Conservation (phyloP, 2,113 vertebrate genomes). For the Rhombomys opimus region DNA sequence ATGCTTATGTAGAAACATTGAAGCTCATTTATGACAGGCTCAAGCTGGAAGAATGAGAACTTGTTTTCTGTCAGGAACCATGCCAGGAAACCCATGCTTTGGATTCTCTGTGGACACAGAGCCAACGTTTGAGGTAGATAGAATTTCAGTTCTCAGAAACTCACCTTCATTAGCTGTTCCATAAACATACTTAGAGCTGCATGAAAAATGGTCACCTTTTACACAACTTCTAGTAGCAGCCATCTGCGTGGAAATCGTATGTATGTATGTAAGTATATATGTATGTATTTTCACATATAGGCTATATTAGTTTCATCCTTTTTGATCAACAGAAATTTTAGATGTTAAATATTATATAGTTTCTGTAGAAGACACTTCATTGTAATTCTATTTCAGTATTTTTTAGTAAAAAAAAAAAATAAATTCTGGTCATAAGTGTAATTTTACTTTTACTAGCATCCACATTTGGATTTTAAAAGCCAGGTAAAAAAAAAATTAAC, state of each 20-base stretch:
- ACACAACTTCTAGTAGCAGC: neutral
- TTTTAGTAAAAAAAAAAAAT: neutral
- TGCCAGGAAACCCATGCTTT: constrained; percentile 53
- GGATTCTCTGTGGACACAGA: constrained; percentile 31
- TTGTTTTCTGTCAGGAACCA: constrained; percentile 64
- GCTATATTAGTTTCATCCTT: neutral
- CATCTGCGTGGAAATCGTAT: neutral
- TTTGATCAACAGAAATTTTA: constrained; percentile 1
- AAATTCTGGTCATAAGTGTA: neutral
- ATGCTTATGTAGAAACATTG: neutral
- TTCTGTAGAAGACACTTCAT: constrained; percentile 1
- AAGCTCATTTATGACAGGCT: neutral
- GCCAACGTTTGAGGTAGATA: constrained; percentile 19
- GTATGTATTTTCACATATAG: neutral
- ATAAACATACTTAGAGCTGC: constrained; percentile 30
- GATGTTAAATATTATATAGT: constrained; percentile 23
- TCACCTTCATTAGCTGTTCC: neutral
- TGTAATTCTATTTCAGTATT: constrained; percentile 11
- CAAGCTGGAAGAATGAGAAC: constrained; percentile 41
- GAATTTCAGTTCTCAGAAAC: constrained; percentile 19
- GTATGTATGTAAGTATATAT: neutral
- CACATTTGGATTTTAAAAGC: neutral
- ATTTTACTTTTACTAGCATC: constrained; percentile 44
- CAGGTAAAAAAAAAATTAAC: constrained; percentile 25
- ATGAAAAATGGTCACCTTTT: constrained; percentile 27